phyloP scores from a whole-genome alignment of 2,113 vertebrate genomes.

The Cathartes aura region DNA sequence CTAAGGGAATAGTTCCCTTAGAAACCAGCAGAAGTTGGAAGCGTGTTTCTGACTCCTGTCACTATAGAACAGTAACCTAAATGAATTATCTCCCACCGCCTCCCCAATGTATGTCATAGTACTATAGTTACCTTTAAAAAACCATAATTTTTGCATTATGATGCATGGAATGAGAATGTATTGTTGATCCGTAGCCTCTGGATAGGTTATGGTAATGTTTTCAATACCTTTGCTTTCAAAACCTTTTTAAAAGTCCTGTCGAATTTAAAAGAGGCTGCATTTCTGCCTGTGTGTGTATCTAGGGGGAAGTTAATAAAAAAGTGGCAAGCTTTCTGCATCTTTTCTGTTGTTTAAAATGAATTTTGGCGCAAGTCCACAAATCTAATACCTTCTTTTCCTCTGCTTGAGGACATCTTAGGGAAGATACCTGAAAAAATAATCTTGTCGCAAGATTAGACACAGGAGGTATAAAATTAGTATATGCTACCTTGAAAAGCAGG shows the following conservation, averaged over 20 bases:
- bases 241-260: neutral
- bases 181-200: neutral
- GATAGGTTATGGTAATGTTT: neutral
- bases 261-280: neutral
- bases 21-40: neutral
- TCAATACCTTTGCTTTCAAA: neutral
- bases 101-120: neutral
- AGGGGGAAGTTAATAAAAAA: neutral
- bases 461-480: neutral
- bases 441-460: neutral
- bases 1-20: neutral
- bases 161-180: no score
- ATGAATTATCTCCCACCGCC: neutral
- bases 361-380: neutral
- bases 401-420: neutral
- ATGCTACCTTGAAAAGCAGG: neutral
- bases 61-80: neutral
- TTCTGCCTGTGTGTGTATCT: neutral
- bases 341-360: neutral
- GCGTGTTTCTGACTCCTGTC: neutral
- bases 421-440: neutral
- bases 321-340: neutral
- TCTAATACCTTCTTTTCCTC: neutral
- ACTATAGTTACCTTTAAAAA: neutral
- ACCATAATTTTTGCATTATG: accelerated